phyloP scores from a whole-genome alignment of 2,888 invertebrate genomes.

The Parnassius smintheus region DNA sequence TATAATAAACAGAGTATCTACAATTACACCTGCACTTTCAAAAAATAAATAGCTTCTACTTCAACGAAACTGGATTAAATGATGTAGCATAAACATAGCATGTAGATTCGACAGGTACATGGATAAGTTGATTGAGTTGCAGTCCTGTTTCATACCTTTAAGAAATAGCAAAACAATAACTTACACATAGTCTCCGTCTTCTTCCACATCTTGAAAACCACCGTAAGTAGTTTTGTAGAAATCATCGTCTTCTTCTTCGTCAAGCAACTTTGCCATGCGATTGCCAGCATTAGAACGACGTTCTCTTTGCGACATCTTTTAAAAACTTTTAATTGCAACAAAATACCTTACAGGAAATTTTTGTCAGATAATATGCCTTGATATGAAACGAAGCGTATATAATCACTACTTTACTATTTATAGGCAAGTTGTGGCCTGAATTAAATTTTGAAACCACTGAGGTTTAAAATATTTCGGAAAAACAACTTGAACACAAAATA shows the following conservation, averaged over 20 bases:
- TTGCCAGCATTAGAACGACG: conserved; percentile 95
- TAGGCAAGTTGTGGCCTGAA: not conserved
- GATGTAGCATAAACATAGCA: too few species aligned
- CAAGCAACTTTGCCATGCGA: conserved; percentile 93
- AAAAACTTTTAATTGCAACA: not conserved
- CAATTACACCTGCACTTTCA: too few species aligned
- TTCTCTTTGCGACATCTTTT: conserved; percentile 85
- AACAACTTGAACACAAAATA: too few species aligned
- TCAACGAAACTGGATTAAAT: too few species aligned
- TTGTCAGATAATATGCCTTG: not conserved
- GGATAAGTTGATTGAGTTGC: too few species aligned
- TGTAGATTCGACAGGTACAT: too few species aligned
- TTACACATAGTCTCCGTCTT: conserved; percentile 93
- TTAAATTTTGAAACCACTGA: too few species aligned
- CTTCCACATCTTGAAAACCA: conserved; percentile 94
- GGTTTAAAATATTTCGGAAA: too few species aligned
- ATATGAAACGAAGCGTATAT: too few species aligned
- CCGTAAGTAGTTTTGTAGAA: conserved; percentile 99
- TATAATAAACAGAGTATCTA: too few species aligned
- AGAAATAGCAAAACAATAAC: conserved; percentile 37
- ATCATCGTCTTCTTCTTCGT: conserved; percentile 97
- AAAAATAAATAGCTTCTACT: too few species aligned
- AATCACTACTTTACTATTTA: not conserved
- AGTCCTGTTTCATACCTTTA: too few species aligned
- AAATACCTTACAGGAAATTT: not conserved